Evolutionary conservation across 1,140 invertebrate genomes (phyloP).

Genomic region (Elymnias hypermnestra): DNA sequence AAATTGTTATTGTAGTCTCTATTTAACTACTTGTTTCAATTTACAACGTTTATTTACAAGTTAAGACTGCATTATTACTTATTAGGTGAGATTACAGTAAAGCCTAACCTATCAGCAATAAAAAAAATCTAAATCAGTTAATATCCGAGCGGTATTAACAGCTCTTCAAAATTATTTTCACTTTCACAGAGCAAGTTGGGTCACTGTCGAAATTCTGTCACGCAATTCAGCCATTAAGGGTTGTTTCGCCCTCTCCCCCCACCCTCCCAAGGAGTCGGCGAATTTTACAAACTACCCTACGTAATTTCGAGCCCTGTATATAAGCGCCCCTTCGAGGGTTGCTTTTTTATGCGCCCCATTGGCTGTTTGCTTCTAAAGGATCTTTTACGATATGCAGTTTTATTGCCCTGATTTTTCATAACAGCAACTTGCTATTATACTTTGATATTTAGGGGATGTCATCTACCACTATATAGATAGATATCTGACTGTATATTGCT

Average conservation of each 20-base stretch:
- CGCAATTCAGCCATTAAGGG: constrained; percentile 69
- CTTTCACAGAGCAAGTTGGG: constrained; percentile 62
- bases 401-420: constrained; percentile 36
- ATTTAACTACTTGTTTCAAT: too few species aligned
- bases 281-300: constrained; percentile 70
- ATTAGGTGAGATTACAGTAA: too few species aligned
- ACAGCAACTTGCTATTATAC: constrained; percentile 1
- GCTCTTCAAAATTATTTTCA: constrained; percentile 65
- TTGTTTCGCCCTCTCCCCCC: constrained; percentile 48
- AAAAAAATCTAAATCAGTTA: too few species aligned
- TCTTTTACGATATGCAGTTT: constrained; percentile 59
- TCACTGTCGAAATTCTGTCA: constrained; percentile 74
- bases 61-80: too few species aligned
- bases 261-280: constrained; percentile 49
- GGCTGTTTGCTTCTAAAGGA: constrained; percentile 41
- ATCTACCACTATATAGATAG: too few species aligned
- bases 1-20: too few species aligned
- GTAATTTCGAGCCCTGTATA: constrained; percentile 56
- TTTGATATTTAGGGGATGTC: constrained; percentile 8
- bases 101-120: too few species aligned
- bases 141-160: constrained; percentile 38
- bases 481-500: background rate
- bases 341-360: constrained; percentile 56
- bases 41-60: too few species aligned
- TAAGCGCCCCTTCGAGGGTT: constrained; percentile 38